phyloP scores from a whole-genome alignment of 2,888 invertebrate species.

The Orthonevra nobilis region DNA sequence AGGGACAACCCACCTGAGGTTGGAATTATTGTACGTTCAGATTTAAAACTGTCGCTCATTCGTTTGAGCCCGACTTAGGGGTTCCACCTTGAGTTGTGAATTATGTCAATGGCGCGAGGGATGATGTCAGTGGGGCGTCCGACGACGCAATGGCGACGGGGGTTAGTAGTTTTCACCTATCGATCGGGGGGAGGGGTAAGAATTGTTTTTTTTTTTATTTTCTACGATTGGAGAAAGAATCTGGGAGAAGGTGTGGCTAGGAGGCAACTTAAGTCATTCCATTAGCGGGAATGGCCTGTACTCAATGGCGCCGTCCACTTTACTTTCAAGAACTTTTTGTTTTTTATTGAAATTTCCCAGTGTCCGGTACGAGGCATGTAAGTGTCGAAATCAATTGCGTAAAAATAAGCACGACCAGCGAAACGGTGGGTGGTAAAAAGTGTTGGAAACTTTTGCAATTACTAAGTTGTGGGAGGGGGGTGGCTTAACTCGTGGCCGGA shows the following conservation, averaged over 20 bases:
- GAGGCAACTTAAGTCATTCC: background rate
- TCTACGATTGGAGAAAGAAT: conserved; percentile 1
- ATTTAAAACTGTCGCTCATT: conserved; percentile 61
- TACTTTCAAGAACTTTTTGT: background rate
- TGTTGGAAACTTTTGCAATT: conserved; percentile 52
- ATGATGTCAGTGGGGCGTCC: conserved; percentile 55
- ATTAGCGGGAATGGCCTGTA: background rate
- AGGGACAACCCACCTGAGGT: conserved; percentile 31
- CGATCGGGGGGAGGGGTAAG: background rate
- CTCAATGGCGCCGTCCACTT: conserved; percentile 1
- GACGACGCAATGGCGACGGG: conserved; percentile 55
- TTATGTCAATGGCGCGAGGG: conserved; percentile 59
- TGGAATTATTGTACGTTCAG: conserved; percentile 58
- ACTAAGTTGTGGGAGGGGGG: background rate
- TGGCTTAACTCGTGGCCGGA: too few species aligned
- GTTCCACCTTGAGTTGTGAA: conserved; percentile 61
- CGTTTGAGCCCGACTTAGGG: conserved; percentile 49
- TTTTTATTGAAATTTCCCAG: background rate
- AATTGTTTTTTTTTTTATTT: conserved; percentile 6
- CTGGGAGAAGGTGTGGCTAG: conserved; percentile 34
- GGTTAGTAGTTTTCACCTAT: too few species aligned
- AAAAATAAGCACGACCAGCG: background rate
- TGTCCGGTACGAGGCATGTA: background rate
- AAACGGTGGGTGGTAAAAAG: background rate
- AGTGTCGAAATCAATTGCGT: conserved; percentile 42